Evolutionary conservation across 2,797 vertebrate species (phyloP), one percentile per base, ranked within the genome.

Genomic region (Lophius americanus): DNA sequence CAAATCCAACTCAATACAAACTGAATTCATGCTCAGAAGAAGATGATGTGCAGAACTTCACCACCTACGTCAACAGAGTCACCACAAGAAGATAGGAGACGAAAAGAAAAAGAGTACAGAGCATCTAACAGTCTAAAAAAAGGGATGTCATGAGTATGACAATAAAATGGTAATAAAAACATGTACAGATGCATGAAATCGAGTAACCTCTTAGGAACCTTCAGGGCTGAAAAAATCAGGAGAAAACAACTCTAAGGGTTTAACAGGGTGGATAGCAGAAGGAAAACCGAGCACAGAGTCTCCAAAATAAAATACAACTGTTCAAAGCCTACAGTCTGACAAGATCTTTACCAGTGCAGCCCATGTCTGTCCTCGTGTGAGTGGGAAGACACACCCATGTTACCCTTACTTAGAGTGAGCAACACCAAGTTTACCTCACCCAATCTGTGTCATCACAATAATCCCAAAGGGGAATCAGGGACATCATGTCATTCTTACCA

Each of bases 351-450:
- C 23, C 23, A 23, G 23, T 23, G 23, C 23, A 23, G 23, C 23
- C 23, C 23, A 23, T 23, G 23, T 23, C 23, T 23, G 23, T 23
- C 23, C 23, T 23, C 23, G 23, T 23, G 23, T 23, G 23, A 23
- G 23, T 23, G 23, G 23, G 23, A 23, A 23, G 23, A 23, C 23
- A 23, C 23, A 23, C 23, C 23, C 23, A 23, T 23, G 23, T 23
- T 23, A 23, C 23, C 23, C 23, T 23, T 2, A 23, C 23, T 23
- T 23, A 23, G 23, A 23, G 23, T 47, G 46, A n/a, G 12, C 42
- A 47, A 7, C 46, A 51, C 50, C 43, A 39, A 55, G n/a, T 6
- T 23, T 51, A 68, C 64, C 57, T 74, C 67, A 62, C 53, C 42
- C 41, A 23, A 23, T n/a, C n/a, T n/a, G n/a, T n/a, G n/a, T n/a